phyloP scores from a whole-genome alignment of 2,888 invertebrate genomes.

The Cephalotes varians region DNA sequence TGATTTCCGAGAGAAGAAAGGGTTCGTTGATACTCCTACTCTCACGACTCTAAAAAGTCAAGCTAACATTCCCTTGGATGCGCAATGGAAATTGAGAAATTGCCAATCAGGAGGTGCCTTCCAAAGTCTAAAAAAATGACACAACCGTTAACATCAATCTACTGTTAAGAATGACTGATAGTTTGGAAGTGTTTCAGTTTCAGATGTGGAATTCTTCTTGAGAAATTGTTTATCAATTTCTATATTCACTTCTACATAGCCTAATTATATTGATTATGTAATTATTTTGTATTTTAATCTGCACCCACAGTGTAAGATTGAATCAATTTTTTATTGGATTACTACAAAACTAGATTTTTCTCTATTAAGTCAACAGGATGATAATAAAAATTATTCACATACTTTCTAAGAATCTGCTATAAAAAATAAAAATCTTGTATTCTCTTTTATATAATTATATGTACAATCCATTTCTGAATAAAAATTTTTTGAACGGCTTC shows the following conservation, averaged over 20 bases:
- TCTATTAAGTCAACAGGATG: neutral
- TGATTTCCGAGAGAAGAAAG: conserved; percentile 20
- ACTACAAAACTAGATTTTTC: neutral
- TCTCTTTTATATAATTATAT: neutral
- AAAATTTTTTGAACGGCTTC: neutral
- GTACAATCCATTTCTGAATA: neutral
- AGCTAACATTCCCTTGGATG: neutral
- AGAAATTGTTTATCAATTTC: neutral
- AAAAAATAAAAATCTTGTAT: neutral
- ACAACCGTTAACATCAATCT: neutral
- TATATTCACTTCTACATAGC: neutral
- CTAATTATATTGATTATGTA: neutral
- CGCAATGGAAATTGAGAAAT: neutral
- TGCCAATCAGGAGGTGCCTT: neutral
- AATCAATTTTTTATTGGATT: neutral
- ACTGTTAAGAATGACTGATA: neutral
- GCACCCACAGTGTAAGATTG: too few relatives aligned
- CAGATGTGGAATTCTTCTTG: neutral
- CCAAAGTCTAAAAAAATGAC: neutral
- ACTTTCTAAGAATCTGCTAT: neutral
- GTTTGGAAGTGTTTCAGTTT: neutral
- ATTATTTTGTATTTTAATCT: neutral
- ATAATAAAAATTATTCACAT: neutral
- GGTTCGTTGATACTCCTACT: neutral
- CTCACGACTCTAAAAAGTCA: neutral